Percentiles rank a stretch among this genome's conserved stretches.
phyloP scores from a whole-genome alignment of 2,888 invertebrate genomes.

The Chaetogeoica ovagalla region DNA sequence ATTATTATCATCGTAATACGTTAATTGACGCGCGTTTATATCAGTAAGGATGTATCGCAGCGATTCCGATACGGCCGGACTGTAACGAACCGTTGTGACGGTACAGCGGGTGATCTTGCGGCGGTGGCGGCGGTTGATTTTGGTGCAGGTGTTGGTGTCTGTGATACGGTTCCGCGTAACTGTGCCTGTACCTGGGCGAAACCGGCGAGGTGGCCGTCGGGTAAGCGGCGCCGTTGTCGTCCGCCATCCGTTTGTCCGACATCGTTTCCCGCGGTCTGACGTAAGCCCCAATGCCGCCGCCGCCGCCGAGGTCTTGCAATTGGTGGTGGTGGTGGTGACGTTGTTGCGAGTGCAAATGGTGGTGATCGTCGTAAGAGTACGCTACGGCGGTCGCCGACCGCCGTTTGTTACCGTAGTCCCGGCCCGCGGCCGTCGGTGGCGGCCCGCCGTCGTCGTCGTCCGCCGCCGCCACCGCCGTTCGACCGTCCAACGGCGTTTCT shows the following conservation, averaged over 20 bases:
- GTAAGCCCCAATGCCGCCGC: background rate
- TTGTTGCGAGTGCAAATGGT: background rate
- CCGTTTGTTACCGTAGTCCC: conserved; percentile 19
- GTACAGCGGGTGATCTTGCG: conserved; percentile 56
- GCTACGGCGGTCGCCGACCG: conserved; percentile 21
- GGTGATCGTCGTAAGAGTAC: conserved; percentile 33
- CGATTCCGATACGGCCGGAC: conserved; percentile 57
- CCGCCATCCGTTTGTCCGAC: conserved; percentile 53
- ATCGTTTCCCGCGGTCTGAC: conserved; percentile 8
- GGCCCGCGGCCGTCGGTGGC: background rate
- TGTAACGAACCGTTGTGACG: conserved; percentile 56
- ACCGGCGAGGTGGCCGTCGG: conserved; percentile 9
- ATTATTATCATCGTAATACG: no score
- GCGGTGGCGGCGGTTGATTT: conserved; percentile 40
- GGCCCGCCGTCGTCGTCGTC: background rate
- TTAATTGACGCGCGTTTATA: background rate
- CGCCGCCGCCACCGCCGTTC: background rate
- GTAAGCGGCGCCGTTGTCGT: conserved; percentile 53
- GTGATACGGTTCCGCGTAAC: conserved; percentile 67
- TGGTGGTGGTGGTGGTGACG: background rate
- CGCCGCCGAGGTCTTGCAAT: conserved; percentile 1
- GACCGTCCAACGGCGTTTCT: background rate
- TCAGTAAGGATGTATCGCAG: conserved; percentile 57
- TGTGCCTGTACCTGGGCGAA: conserved; percentile 63
- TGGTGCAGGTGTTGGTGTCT: conserved; percentile 41